Percentiles rank a stretch among this genome's conserved stretches.
phyloP scores from a whole-genome alignment of 2,797 vertebrate genomes.

The Hoplostethus atlanticus region DNA sequence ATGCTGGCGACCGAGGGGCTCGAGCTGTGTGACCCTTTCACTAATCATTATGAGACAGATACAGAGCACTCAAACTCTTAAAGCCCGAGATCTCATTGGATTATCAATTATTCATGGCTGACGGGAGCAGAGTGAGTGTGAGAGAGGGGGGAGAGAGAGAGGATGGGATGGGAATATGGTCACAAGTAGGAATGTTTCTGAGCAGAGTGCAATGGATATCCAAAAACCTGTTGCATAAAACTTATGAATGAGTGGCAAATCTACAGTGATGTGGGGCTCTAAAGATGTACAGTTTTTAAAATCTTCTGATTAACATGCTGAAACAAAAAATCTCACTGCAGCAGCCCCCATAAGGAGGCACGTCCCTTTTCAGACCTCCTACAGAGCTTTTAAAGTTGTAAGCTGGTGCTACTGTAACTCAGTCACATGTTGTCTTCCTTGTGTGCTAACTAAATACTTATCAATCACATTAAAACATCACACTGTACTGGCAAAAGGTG shows the following conservation, averaged over 20 bases:
- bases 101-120: conserved; percentile 79
- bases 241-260: conserved; percentile 36
- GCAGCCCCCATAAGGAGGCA: conserved; percentile 13
- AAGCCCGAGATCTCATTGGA: conserved; percentile 66
- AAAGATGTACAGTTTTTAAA: conserved; percentile 42
- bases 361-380: background rate
- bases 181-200: conserved; percentile 21
- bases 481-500: background rate
- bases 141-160: conserved; percentile 34
- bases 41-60: conserved; percentile 75
- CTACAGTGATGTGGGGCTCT: conserved; percentile 13
- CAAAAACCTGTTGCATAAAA: conserved; percentile 26
- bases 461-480: background rate
- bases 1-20: conserved; percentile 70
- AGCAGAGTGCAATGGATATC: conserved; percentile 18
- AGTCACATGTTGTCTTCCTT: background rate
- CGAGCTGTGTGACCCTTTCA: conserved; percentile 74
- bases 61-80: conserved; percentile 70
- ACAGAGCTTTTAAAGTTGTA: background rate
- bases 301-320: conserved; percentile 40
- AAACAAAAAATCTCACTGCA: conserved; percentile 25
- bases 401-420: background rate
- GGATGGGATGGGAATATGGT: conserved; percentile 23
- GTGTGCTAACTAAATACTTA: background rate
- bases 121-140: conserved; percentile 36